Base-by-base conservation (phyloP, 2,888 invertebrate species). In the Tachina fera region DNA sequence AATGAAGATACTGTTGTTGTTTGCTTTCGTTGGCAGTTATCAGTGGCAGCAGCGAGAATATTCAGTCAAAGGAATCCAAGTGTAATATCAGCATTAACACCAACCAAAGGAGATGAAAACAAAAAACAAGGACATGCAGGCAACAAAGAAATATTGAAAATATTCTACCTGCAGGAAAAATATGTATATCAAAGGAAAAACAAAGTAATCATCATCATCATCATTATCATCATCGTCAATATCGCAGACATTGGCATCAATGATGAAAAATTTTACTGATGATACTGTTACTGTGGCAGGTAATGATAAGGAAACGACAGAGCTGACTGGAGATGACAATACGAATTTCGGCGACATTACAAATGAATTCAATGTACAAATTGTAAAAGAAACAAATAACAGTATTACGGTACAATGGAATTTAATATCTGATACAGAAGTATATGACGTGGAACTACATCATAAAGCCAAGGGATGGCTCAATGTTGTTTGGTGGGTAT, bases 371-470 rank as follows among this genome's bases (percentile, higher is more conserved):
- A 88, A 89, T 84, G 88, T 90, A 63, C 82, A 87, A 79, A 87
- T 91, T 83, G 86, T 87, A 65, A 90, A 89, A 81, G 90, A 90
- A 88, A 90, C 91, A 43, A 89, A 90, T 79, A 89, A 88, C 83
- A 90, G 90, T 74, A 89, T 92, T 75, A 87, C 88, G 79, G 82
- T 92, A 63, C 86, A 89, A 31, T 93, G 93, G 92, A 89, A 91
- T 75, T 87, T 75, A 45, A 87, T 90, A 39, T 80, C 84, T 10
- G 82, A 86, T 80, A 90, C 90, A 31, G 88, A 89, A 70, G 91
- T 93, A 39, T 92, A 92, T 85, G 90, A 91, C 88, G 89, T 92
- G 68, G 92, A 92, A 87, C 89, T 89, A 74, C 90, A 89, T 79
- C 89, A 90, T 77, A 90, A 90, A 84, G 88, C 88, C 6, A 85